Percentiles rank a stretch among this genome's conserved stretches.
Conservation (phyloP, 1,140 invertebrate species). For the Microplitis demolitor region DNA sequence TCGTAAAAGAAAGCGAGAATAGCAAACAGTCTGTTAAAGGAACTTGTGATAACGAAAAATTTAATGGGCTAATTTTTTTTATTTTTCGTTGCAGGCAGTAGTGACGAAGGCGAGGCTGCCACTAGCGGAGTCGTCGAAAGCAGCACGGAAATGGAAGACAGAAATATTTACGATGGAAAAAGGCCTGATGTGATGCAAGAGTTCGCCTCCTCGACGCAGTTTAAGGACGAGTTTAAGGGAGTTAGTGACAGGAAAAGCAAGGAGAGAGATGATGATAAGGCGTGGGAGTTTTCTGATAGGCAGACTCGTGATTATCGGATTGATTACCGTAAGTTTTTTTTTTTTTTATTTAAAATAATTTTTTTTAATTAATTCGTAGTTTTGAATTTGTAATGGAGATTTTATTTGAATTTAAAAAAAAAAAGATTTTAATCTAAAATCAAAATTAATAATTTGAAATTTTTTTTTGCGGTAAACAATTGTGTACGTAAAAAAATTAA, state of each 20-base stretch:
- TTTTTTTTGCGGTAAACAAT: no score
- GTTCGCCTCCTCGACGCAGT: neutral
- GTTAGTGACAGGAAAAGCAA: constrained; percentile 28
- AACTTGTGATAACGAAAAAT: no score
- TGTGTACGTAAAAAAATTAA: no score
- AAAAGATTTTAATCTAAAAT: no score
- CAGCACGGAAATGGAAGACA: constrained; percentile 32
- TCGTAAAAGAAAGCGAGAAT: no score
- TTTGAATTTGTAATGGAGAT: no score
- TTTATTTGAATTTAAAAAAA: no score
- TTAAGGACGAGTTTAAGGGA: neutral
- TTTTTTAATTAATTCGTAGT: no score
- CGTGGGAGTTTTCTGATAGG: constrained; percentile 13
- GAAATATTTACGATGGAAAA: constrained; percentile 29
- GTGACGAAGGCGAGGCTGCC: constrained; percentile 55
- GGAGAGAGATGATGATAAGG: constrained; percentile 54
- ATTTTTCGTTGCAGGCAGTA: constrained; percentile 47
- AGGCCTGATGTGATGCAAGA: constrained; percentile 16
- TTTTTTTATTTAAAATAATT: no score
- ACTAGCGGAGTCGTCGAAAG: constrained; percentile 35
- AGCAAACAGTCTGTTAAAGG: no score
- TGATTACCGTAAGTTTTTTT: no score
- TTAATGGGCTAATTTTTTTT: neutral
- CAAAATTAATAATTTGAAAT: no score
- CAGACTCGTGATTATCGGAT: neutral